phyloP scores from a whole-genome alignment of 2,113 vertebrate species.

The Pomatostomus ruficeps region DNA sequence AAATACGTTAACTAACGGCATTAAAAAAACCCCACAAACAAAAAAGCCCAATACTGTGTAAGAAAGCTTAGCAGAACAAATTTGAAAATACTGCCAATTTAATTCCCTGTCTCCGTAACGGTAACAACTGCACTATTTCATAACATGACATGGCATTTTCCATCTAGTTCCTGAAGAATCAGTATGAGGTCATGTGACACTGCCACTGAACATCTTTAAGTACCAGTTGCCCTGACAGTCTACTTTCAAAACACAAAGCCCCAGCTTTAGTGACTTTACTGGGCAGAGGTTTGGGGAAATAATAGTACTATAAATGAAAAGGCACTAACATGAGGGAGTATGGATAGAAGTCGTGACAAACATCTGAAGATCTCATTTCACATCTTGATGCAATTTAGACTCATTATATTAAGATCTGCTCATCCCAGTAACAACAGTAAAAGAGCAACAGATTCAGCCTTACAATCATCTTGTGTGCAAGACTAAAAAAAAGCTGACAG shows the following conservation, averaged over 20 bases:
- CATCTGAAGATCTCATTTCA: background rate
- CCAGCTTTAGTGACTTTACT: background rate
- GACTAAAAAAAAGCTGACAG: background rate
- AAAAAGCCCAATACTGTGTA: background rate
- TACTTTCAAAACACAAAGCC: background rate
- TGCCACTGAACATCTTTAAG: background rate
- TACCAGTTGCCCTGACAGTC: background rate
- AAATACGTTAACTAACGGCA: background rate
- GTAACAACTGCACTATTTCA: background rate
- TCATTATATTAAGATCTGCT: background rate
- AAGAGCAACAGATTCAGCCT: background rate
- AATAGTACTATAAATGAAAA: background rate
- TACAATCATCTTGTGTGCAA: background rate
- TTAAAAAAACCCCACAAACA: background rate
- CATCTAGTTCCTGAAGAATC: background rate
- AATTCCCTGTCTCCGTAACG: background rate
- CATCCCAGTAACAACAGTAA: background rate
- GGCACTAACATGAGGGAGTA: background rate
- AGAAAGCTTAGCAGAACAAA: background rate
- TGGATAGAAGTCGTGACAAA: background rate
- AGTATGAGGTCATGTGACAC: background rate
- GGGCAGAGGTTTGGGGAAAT: background rate
- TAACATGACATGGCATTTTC: background rate
- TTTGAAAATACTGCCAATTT: background rate
- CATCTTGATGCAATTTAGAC: background rate